These are phyloP conservation scores for Rhabdophis nuchalis DNA, from an alignment of 2,797 vertebrate genomes.

Conservation along the genomic window DNA sequence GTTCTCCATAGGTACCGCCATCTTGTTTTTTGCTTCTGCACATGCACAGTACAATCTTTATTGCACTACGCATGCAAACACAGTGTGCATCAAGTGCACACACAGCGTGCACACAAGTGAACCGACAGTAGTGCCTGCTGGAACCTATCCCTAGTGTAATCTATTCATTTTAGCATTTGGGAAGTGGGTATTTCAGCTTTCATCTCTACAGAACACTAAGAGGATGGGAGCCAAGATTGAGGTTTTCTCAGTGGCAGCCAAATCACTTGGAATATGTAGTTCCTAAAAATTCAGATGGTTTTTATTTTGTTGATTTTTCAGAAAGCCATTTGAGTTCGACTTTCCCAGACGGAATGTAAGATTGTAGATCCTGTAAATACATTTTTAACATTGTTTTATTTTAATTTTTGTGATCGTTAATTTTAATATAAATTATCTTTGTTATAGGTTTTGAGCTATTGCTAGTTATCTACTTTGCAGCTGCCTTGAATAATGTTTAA, in stretches of 20 bases:
- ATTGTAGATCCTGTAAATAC: background rate
- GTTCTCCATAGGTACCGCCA: too few relatives aligned
- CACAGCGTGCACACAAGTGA: too few relatives aligned
- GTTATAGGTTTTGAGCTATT: background rate
- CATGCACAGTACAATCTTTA: too few relatives aligned
- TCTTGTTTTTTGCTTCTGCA: too few relatives aligned
- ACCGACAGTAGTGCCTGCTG: too few relatives aligned
- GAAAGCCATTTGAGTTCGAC: background rate
- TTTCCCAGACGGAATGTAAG: background rate
- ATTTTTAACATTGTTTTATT: background rate
- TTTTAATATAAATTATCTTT: background rate
- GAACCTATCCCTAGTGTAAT: background rate
- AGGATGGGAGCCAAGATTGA: background rate
- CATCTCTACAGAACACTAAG: background rate
- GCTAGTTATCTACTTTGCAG: background rate
- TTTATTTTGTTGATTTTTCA: background rate
- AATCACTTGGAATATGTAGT: background rate
- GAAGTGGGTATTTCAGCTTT: background rate
- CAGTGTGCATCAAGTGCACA: too few relatives aligned
- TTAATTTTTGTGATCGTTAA: background rate
- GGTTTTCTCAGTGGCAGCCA: background rate
- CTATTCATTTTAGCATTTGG: background rate
- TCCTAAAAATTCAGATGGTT: background rate
- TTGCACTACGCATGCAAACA: too few relatives aligned
- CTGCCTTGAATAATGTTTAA: background rate